Base-by-base conservation (phyloP, 37 sponge, comb jelly and placozoan genomes). In the Crambe crambe region DNA sequence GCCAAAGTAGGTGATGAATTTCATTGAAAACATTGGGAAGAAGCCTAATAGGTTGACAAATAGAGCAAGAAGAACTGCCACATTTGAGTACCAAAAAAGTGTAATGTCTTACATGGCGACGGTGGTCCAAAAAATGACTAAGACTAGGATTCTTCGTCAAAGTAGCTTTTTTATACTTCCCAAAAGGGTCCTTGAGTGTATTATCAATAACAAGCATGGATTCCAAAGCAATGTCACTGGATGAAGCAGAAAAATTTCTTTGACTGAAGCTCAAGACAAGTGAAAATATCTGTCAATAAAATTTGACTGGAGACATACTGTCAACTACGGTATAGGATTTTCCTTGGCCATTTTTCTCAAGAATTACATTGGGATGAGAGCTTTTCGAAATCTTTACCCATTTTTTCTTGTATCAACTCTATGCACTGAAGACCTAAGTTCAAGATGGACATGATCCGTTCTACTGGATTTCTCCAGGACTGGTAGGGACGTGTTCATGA, bases 341-440 rank as follows among this genome's bases (percentile, higher is more conserved):
- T n/a, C n/a, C n/a, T n/a, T n/a, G 4, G 12, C 29, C 32, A 41
- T 23, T 5, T 40, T 27, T 30, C 73, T 1, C 4, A 72, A 59
- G 68, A 51, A 26, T 74, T 83, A 25, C 77, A 81, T 57, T 30
- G 66, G 20, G 17, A 25, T 17, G 78, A 36, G 5, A 26, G 82
- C 89, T 9, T 38, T 37, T 15, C 18, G n/a, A n/a, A n/a, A n/a
- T n/a, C 75, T 47, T 73, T 69, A 43, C 26, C 1, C 66, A 77
- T 78, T 20, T 18, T 43, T 15, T 37, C 27, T 21, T 74, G n/a
- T 70, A 75, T 75, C 3, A 88, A 22, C 20, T 79, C 89, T 23
- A 88, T 79, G 42, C 66, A 63, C 58, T 88, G 89, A n/a, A 88
- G 77, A 2, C 79, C 79, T 2, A 85, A 23, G 74, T 78, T 77